Percentiles rank a stretch among this genome's conserved stretches.
phyloP scores from a whole-genome alignment of 2,888 invertebrate species.

The Baronia brevicornis region DNA sequence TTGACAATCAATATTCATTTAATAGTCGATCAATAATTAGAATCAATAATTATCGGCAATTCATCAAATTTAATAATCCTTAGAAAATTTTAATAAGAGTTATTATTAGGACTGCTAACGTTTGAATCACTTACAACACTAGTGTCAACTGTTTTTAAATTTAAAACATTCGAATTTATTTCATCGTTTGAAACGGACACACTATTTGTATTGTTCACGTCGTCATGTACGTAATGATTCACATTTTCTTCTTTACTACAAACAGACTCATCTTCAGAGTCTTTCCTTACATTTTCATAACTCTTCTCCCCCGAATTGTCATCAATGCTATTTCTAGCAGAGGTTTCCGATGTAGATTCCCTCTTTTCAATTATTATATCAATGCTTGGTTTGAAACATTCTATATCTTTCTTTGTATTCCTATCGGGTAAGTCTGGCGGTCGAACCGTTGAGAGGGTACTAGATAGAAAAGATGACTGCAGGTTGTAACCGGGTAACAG shows the following conservation, averaged over 20 bases:
- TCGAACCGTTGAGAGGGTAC: conserved; percentile 67
- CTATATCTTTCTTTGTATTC: conserved; percentile 33
- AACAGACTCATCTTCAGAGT: conserved; percentile 31
- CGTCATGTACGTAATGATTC: conserved; percentile 31
- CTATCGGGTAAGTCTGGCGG: conserved; percentile 48
- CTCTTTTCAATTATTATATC: conserved; percentile 54
- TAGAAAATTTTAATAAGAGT: conserved; percentile 44
- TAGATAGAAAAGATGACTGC: conserved; percentile 64
- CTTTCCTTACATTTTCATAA: conserved; percentile 42
- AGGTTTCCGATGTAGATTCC: conserved; percentile 34
- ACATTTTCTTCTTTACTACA: conserved; percentile 35
- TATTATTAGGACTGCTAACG: conserved; percentile 64
- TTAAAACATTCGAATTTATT: conserved; percentile 62
- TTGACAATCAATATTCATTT: no score
- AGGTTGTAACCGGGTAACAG: conserved; percentile 76
- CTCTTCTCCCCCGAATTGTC: conserved; percentile 29
- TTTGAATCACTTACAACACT: conserved; percentile 39
- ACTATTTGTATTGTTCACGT: conserved; percentile 30
- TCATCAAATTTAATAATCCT: conserved; percentile 5
- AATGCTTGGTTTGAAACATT: conserved; percentile 42
- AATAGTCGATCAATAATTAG: no score
- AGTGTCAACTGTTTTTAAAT: conserved; percentile 36
- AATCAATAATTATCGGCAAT: no score
- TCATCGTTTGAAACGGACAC: conserved; percentile 42
- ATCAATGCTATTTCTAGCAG: conserved; percentile 27